These are phyloP conservation scores for Acleris laterana DNA, from an alignment of 2,888 invertebrate species.

Conservation along the genomic window DNA sequence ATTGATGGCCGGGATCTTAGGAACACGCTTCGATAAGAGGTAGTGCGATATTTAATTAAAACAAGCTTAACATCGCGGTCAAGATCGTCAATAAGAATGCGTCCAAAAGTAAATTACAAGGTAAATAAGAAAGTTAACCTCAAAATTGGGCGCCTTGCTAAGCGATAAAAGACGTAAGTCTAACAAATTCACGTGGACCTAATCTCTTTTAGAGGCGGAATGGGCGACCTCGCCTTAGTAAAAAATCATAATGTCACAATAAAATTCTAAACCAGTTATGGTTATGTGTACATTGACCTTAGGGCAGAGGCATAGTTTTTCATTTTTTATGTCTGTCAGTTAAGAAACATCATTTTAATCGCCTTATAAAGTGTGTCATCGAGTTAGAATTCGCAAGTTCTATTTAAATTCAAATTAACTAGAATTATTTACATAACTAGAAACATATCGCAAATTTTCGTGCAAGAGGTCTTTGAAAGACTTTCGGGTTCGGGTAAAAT, in stretches of 20 bases:
- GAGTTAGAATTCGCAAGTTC: too few relatives aligned
- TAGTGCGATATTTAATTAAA: conserved; percentile 3
- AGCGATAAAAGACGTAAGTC: conserved; percentile 7
- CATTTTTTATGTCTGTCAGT: too few relatives aligned
- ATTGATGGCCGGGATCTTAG: too few relatives aligned
- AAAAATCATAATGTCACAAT: conserved; percentile 15
- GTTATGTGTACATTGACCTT: too few relatives aligned
- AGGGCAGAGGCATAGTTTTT: too few relatives aligned
- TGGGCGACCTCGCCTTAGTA: not conserved
- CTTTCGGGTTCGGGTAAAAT: too few relatives aligned
- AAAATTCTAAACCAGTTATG: not conserved
- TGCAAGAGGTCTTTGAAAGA: too few relatives aligned
- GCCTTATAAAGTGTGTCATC: too few relatives aligned
- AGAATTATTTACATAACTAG: too few relatives aligned
- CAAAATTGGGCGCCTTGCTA: not conserved
- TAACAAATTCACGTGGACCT: not conserved
- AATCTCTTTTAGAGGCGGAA: not conserved
- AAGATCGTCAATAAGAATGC: conserved; percentile 20
- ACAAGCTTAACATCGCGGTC: conserved; percentile 26
- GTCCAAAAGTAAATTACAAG: conserved; percentile 19
- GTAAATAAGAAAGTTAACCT: conserved; percentile 34
- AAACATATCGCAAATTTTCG: too few relatives aligned
- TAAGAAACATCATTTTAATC: too few relatives aligned
- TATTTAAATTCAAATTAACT: too few relatives aligned
- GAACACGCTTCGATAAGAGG: not conserved